Percentiles rank a stretch among this genome's conserved stretches.
These are phyloP conservation scores for Chrysocyon brachyurus DNA, from an alignment of 2,797 vertebrate species.

Conservation along the genomic window DNA sequence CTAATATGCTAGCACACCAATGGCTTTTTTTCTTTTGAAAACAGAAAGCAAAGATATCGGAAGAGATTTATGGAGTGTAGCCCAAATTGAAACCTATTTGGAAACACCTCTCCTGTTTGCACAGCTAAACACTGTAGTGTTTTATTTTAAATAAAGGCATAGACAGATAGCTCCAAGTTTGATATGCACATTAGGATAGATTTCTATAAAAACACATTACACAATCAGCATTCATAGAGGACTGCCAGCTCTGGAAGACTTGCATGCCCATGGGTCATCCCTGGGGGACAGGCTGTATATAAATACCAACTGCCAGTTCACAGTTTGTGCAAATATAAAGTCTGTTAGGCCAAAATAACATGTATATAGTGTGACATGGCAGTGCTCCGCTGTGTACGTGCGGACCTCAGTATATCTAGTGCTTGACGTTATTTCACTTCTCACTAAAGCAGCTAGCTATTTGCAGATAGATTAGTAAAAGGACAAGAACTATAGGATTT, in stretches of 20 bases:
- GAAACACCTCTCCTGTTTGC: slow-evolving; percentile 72
- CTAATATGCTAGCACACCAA: slow-evolving; percentile 37
- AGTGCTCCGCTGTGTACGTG: background rate
- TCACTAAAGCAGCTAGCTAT: background rate
- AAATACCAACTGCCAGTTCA: slow-evolving; percentile 76
- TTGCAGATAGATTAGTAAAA: slow-evolving; percentile 55
- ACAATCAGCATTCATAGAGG: slow-evolving; percentile 64
- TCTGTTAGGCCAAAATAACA: slow-evolving; percentile 73
- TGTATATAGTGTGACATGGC: slow-evolving; percentile 8
- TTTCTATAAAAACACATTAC: slow-evolving; percentile 77
- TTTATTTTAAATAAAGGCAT: slow-evolving; percentile 75
- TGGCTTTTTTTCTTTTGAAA: slow-evolving; percentile 71
- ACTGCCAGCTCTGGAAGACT: slow-evolving; percentile 18
- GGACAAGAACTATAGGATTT: background rate
- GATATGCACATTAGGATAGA: slow-evolving; percentile 63
- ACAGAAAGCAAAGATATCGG: slow-evolving; percentile 64
- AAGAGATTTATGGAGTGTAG: slow-evolving; percentile 74
- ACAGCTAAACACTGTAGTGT: slow-evolving; percentile 48
- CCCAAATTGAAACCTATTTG: slow-evolving; percentile 76
- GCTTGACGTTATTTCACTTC: slow-evolving; percentile 22
- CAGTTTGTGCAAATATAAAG: slow-evolving; percentile 70
- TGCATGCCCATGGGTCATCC: slow-evolving; percentile 70
- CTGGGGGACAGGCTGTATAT: slow-evolving; percentile 63
- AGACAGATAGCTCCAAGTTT: slow-evolving; percentile 71
- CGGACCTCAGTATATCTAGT: background rate